phyloP scores from a whole-genome alignment of 2,797 vertebrate species.

The Paguma larvata region DNA sequence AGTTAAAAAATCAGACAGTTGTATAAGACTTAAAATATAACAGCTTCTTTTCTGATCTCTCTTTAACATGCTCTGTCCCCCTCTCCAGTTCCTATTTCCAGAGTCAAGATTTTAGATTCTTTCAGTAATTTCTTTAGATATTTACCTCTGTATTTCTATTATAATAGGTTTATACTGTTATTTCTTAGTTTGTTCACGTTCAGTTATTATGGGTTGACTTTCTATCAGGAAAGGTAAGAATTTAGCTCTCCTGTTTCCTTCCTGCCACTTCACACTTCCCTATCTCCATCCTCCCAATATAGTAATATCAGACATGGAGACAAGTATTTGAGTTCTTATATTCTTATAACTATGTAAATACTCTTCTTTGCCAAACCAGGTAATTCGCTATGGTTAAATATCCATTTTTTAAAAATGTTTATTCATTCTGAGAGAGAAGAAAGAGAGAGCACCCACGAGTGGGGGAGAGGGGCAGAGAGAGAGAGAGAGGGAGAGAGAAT shows the following conservation, averaged over 20 bases:
- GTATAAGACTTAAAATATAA: not conserved
- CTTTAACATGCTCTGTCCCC: not conserved
- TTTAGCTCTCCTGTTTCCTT: not conserved
- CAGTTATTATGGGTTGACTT: not conserved
- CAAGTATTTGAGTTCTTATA: not conserved
- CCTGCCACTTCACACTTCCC: not conserved
- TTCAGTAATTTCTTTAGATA: conserved; percentile 36
- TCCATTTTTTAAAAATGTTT: not conserved
- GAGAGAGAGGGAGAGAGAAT: too few relatives aligned
- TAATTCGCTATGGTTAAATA: not conserved
- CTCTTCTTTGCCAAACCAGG: not conserved
- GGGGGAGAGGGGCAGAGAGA: too few relatives aligned
- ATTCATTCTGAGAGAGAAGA: too few relatives aligned
- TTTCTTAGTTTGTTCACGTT: not conserved
- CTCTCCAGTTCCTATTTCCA: not conserved
- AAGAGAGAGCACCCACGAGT: too few relatives aligned
- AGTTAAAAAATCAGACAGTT: not conserved
- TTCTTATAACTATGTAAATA: not conserved
- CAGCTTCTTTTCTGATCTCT: not conserved
- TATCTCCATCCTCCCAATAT: not conserved
- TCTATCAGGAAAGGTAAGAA: not conserved
- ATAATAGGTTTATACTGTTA: not conserved
- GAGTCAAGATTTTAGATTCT: not conserved
- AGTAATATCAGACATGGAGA: not conserved
- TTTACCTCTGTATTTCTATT: conserved; percentile 4